Evolutionary conservation across 1,140 invertebrate species (phyloP).

Genomic region (Drosophila saltans): DNA sequence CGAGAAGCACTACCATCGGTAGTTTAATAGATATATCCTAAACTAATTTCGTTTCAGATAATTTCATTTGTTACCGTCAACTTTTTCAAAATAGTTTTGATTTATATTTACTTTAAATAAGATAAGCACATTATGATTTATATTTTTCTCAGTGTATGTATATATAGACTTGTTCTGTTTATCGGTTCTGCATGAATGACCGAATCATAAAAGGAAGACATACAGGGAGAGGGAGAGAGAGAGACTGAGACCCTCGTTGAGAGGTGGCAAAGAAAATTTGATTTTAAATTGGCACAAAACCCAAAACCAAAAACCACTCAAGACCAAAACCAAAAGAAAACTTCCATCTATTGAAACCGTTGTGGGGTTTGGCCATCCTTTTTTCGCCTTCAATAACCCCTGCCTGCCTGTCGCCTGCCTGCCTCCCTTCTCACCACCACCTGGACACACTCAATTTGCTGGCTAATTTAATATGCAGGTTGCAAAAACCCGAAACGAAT

Average conservation of each 20-base stretch:
- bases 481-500: constrained; percentile 47
- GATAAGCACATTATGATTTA: background rate
- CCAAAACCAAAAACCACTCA: constrained; percentile 23
- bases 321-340: constrained; percentile 19
- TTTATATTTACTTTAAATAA: too few species aligned
- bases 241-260: constrained; percentile 43
- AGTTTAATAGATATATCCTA: too few species aligned
- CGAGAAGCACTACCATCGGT: too few species aligned
- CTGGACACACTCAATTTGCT: constrained; percentile 62
- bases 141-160: background rate
- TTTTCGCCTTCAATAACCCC: too few species aligned
- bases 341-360: constrained; percentile 27
- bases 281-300: constrained; percentile 65
- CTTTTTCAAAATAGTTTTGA: too few species aligned
- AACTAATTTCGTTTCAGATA: too few species aligned
- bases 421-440: background rate
- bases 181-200: background rate
- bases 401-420: background rate
- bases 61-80: too few species aligned
- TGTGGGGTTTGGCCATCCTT: background rate
- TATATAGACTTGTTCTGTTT: background rate
- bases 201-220: background rate
- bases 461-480: constrained; percentile 79
- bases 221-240: background rate
- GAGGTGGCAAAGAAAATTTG: constrained; percentile 67